Conservation (phyloP, 2,888 invertebrate species). For the Mantis religiosa region DNA sequence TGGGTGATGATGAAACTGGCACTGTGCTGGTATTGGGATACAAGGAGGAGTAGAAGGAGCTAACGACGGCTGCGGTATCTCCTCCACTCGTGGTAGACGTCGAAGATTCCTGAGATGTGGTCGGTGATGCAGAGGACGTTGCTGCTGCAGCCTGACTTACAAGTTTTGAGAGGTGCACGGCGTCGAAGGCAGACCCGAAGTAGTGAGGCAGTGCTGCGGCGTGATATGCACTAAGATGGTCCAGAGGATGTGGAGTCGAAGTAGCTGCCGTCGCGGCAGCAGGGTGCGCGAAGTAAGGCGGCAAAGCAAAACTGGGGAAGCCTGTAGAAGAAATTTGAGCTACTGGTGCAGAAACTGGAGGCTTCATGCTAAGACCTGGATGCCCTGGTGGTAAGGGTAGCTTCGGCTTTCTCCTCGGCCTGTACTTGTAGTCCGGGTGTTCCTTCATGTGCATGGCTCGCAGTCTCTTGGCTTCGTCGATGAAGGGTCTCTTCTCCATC, state of each 20-base stretch:
- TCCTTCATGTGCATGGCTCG: constrained; percentile 86
- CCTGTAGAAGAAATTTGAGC: not conserved
- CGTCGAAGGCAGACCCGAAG: constrained; percentile 71
- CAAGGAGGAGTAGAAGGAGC: constrained; percentile 65
- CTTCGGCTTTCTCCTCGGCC: constrained; percentile 80
- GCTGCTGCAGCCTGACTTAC: constrained; percentile 43
- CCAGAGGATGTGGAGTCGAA: constrained; percentile 51
- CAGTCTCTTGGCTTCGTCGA: constrained; percentile 89
- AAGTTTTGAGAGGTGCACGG: constrained; percentile 59
- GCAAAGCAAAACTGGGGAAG: constrained; percentile 60
- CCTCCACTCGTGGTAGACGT: constrained; percentile 5
- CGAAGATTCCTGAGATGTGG: not conserved
- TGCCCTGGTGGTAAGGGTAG: constrained; percentile 52
- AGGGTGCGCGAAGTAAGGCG: constrained; percentile 54
- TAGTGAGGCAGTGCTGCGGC: constrained; percentile 61
- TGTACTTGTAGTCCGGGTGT: constrained; percentile 87
- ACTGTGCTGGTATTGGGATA: constrained; percentile 41
- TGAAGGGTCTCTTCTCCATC: constrained; percentile 85
- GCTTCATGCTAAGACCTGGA: constrained; percentile 14
- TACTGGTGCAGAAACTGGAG: not conserved
- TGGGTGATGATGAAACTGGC: not conserved
- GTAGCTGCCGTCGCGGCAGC: constrained; percentile 45
- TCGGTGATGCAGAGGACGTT: constrained; percentile 41
- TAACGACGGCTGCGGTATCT: constrained; percentile 55
- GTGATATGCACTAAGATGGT: constrained; percentile 41